Base-by-base conservation (phyloP, 2,888 invertebrate genomes). In the Cataglyphis altisquamis region DNA sequence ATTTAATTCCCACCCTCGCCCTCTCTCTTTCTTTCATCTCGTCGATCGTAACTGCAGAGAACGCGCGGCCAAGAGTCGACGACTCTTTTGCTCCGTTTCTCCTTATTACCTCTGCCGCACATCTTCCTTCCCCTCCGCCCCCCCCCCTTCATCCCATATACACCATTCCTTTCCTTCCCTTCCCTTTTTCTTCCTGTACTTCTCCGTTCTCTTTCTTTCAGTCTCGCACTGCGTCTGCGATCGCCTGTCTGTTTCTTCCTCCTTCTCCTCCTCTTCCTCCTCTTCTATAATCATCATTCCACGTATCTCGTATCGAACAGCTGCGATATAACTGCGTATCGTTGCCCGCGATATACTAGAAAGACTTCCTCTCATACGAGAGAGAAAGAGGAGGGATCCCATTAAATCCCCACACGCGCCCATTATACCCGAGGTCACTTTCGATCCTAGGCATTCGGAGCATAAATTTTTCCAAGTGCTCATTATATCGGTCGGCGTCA, bases 1-100 rank as follows among this genome's bases (percentile, higher is more conserved):
- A 91, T 93, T 94, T 94, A 92, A 93, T 93, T 92, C 89, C 90
- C 90, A 91, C 91, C 91, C 91, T 91, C 87, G 82, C 82, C 75
- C 83, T 81, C 83, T 68, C 82, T 70, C 62, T 60, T 66, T 41
- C 62, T 39, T 39, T 80, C 82, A 60, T 82, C 86, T 82, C 85
- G 82, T 45, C 63, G 63, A 55, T 52, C 77, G 77, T 68, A 67
- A 85, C 83, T 82, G 72, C 81, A 73, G 75, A 1, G 32, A n/a
- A n/a, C 15, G 15, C 41, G 21, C 67, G 67, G 29, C 73, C 80
- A 70, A 70, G 70, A 72, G 80, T 66, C 74, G 21, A 52, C 75
- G 82, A 36, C 86, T 87, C 85, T 70, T 77, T 72, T 74, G 52
- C 82, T 77, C 73, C 82, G 84, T 63, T 77, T 57, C 85, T 86